Percentiles rank a stretch among this genome's conserved stretches.
Evolutionary conservation across 2,797 vertebrate genomes (phyloP).

Genomic region (Amazona finschi): DNA sequence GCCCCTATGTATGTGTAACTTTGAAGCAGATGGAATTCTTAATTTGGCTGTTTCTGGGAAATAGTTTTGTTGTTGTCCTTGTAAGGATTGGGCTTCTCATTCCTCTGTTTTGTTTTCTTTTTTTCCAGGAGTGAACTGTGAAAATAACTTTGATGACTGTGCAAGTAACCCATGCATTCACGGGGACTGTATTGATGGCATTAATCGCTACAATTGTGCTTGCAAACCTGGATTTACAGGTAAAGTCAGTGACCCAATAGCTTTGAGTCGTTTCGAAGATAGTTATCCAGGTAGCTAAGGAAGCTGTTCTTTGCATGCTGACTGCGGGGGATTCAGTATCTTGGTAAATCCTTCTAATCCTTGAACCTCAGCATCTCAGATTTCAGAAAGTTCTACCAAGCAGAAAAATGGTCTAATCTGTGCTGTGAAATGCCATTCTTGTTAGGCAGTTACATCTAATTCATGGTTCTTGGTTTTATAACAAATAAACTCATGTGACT

Average conservation of each 20-base stretch:
- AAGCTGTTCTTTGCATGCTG: neutral
- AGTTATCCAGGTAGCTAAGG: neutral
- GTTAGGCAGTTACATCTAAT: neutral
- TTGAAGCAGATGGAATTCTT: neutral
- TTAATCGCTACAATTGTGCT: conserved; percentile 89
- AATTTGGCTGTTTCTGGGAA: neutral
- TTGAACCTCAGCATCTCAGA: neutral
- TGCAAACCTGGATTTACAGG: conserved; percentile 92
- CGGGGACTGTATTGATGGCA: conserved; percentile 88
- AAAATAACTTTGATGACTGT: conserved; percentile 92
- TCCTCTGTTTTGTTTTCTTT: neutral
- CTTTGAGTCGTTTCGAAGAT: neutral
- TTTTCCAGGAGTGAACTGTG: conserved; percentile 87
- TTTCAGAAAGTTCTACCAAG: neutral
- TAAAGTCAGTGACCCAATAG: conserved; percentile 51
- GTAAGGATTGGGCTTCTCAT: neutral
- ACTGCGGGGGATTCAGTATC: neutral
- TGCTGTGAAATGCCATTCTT: conserved; percentile 42
- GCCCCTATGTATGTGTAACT: accelerated
- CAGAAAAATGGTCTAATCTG: neutral
- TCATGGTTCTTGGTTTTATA: conserved; percentile 32
- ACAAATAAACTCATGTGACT: conserved; percentile 28
- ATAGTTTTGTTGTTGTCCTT: neutral
- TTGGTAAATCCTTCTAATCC: neutral
- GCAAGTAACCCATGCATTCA: conserved; percentile 87